Evolutionary conservation across 2,888 invertebrate species (phyloP).

Genomic region (Harpalus rufipes): DNA sequence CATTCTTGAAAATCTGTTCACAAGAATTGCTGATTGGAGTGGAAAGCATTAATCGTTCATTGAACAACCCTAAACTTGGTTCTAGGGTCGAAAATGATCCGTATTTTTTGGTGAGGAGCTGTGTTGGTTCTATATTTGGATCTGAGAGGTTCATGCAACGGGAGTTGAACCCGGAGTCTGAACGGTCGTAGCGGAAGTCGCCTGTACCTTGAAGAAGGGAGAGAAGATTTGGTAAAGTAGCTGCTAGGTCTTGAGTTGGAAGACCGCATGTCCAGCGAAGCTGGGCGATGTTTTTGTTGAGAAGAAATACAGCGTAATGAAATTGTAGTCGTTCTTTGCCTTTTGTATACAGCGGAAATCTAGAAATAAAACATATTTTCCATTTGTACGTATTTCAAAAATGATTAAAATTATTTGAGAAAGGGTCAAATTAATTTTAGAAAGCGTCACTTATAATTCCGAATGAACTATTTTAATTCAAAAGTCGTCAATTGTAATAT

Average conservation of each 20-base stretch:
- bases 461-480: too few relatives aligned
- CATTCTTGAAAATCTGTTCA: conserved; percentile 62
- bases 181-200: conserved; percentile 49
- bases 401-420: too few relatives aligned
- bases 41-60: conserved; percentile 36
- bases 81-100: conserved; percentile 63
- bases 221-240: conserved; percentile 87
- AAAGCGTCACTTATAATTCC: too few relatives aligned
- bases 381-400: too few relatives aligned
- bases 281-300: conserved; percentile 97
- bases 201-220: conserved; percentile 71
- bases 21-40: conserved; percentile 56
- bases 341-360: conserved; percentile 90
- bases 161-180: conserved; percentile 43
- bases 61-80: conserved; percentile 46
- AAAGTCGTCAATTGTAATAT: too few relatives aligned
- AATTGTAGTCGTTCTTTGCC: conserved; percentile 89
- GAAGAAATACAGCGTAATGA: conserved; percentile 92
- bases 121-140: conserved; percentile 4
- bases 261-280: conserved; percentile 88
- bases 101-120: conserved; percentile 52
- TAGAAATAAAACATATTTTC: conserved; percentile 77
- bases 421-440: too few relatives aligned
- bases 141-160: conserved; percentile 26
- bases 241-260: conserved; percentile 86